phyloP scores from a whole-genome alignment of 1,140 invertebrate genomes.

The fruit fly (Drosophila melanogaster) region DNA sequence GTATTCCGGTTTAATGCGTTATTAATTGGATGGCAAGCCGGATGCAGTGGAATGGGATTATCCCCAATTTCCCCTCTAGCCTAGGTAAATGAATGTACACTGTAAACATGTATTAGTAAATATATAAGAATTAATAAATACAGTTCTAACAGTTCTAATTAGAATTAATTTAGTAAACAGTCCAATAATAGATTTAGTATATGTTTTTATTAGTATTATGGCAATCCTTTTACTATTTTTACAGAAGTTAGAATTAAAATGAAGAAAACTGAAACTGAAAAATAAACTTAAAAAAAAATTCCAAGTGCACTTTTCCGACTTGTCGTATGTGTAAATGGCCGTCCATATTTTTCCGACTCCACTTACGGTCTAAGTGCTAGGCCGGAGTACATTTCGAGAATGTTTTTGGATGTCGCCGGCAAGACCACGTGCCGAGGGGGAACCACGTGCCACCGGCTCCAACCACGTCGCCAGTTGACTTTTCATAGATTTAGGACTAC shows the following conservation, averaged over 20 bases:
- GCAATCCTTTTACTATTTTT: too few relatives aligned
- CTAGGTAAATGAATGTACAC: background rate
- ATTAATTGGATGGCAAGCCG: conserved; percentile 60
- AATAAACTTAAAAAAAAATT: background rate
- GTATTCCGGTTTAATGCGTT: conserved; percentile 48
- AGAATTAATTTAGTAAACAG: too few relatives aligned
- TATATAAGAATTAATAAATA: too few relatives aligned
- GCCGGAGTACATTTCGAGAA: conserved; percentile 28
- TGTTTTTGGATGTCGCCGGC: conserved; percentile 30
- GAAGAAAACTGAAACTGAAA: too few relatives aligned
- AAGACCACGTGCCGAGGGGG: conserved; percentile 56
- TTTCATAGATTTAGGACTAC: conserved; percentile 79
- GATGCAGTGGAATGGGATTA: background rate
- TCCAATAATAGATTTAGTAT: too few relatives aligned
- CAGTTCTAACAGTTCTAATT: too few relatives aligned
- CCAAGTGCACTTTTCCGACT: background rate
- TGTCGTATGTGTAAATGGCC: conserved; percentile 18
- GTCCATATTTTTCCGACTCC: conserved; percentile 36
- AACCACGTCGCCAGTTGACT: conserved; percentile 71
- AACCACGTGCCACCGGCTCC: conserved; percentile 52
- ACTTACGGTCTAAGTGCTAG: conserved; percentile 35
- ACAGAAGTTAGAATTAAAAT: too few relatives aligned
- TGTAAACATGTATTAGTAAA: too few relatives aligned
- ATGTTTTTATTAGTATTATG: too few relatives aligned
- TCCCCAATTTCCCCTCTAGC: background rate